These are phyloP conservation scores for Characodon lateralis DNA, from an alignment of 2,797 vertebrate species.

Conservation along the genomic window DNA sequence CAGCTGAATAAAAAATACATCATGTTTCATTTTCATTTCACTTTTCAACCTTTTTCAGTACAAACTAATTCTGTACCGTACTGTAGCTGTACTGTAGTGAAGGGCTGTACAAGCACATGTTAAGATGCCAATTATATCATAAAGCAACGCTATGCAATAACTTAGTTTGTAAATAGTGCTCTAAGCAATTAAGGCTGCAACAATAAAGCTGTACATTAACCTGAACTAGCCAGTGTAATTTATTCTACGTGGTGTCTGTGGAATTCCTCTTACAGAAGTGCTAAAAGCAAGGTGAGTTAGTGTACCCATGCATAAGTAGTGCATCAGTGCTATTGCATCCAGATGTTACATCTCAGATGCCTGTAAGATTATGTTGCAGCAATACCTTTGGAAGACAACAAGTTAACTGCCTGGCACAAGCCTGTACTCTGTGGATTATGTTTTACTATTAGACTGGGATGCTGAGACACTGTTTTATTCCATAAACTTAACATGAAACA, in stretches of 20 bases:
- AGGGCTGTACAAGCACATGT: not conserved
- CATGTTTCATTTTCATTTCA: not conserved
- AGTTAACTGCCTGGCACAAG: not conserved
- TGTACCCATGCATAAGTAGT: not conserved
- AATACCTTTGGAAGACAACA: not conserved
- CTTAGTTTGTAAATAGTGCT: not conserved
- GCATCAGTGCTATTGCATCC: not conserved
- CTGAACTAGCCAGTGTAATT: not conserved
- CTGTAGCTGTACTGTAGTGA: not conserved
- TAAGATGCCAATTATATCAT: not conserved
- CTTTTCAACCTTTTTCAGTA: not conserved
- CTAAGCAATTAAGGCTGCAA: not conserved
- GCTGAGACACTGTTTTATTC: not conserved
- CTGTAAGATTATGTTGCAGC: not conserved
- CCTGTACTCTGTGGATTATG: not conserved
- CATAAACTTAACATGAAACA: not conserved
- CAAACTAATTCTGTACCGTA: not conserved
- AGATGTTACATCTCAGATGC: not conserved
- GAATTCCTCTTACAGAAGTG: not conserved
- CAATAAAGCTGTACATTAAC: constrained; percentile 2
- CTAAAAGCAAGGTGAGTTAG: not conserved
- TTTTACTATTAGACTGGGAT: not conserved
- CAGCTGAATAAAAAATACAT: too few relatives aligned
- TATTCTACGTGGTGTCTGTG: not conserved
- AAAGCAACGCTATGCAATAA: not conserved